Base-by-base conservation (phyloP, 2,797 vertebrate genomes). In the Liasis olivaceus region DNA sequence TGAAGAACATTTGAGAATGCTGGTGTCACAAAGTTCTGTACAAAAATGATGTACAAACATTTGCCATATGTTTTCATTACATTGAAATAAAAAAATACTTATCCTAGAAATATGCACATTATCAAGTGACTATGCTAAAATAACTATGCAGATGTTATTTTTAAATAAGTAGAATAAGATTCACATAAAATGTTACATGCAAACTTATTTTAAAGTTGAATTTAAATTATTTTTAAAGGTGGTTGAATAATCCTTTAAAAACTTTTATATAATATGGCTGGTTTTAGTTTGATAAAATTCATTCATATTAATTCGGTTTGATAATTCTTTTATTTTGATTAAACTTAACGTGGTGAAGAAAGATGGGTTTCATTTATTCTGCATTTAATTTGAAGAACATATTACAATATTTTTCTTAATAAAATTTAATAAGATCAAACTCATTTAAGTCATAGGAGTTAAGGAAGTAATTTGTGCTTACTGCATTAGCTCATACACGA, bases 311-410 rank as follows among this genome's bases (percentile, higher is more conserved):
- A 54, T 77, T 77, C 31, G 3, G 69, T 77, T 77, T 77, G 72
- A 77, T 42, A 77, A 77, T 77, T 54, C 6, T 54, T 54, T 54
- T 54, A 54, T 54, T 77, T 86, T 59, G 63, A 86, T 93, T 89
- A 88, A 69, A 0, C 63, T 64, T 86, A 51, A 91, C 4, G 62
- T 26, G 24, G 5, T 17, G 64, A 81, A 93, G 56, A 93, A 3
- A 4, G 85, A 5, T 63, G 28, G 42, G 1, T 20, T 92, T 20
- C 59, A 22, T 93, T 84, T 47, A 92, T 92, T 91, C 36, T 92
- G 89, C 63, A n/a, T 91, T 84, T 47, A 93, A 89, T 90, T 54
- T 91, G 89, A 91, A 31, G 20, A 89, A 91, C 64, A 63, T 77
- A 89, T 62, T 28, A 14, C 92, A 89, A 91, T 42, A 15, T 93